Evolutionary conservation across 2,113 vertebrate genomes (phyloP).

Genomic region (Prunella fulvescens): DNA sequence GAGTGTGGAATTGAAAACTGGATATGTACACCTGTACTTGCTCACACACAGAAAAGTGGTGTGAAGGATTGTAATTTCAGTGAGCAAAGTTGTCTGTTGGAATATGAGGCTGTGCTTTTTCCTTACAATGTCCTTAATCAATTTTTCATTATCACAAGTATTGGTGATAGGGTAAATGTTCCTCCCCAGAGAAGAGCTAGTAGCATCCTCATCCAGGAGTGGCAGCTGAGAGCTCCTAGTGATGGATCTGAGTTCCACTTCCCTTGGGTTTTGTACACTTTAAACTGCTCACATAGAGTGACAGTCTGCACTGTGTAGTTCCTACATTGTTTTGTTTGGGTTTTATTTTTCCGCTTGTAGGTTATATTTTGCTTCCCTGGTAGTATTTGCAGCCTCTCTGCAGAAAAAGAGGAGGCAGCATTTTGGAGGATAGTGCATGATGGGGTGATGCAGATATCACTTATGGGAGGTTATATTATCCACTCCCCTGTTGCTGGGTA

Average conservation of each 20-base stretch:
- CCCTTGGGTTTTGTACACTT: not conserved
- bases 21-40: not conserved
- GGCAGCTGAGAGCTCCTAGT: not conserved
- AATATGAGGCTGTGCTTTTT: not conserved
- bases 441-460: not conserved
- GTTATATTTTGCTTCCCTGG: not conserved
- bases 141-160: not conserved
- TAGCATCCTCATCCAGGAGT: not conserved
- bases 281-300: not conserved
- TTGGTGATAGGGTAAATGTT: not conserved
- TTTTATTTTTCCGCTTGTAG: not conserved
- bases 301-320: fast-evolving
- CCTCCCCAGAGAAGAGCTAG: not conserved
- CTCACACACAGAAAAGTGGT: not conserved
- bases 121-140: not conserved
- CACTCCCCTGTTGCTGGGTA: not conserved
- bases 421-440: not conserved
- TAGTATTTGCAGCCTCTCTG: not conserved
- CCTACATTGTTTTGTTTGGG: not conserved
- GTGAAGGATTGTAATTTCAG: not conserved
- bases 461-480: not conserved
- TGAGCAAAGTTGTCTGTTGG: not conserved
- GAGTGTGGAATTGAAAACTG: not conserved
- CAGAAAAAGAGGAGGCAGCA: not conserved
- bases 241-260: not conserved